These are phyloP conservation scores for Dendroctonus valens DNA, from an alignment of 1,140 invertebrate genomes.

Conservation along the genomic window DNA sequence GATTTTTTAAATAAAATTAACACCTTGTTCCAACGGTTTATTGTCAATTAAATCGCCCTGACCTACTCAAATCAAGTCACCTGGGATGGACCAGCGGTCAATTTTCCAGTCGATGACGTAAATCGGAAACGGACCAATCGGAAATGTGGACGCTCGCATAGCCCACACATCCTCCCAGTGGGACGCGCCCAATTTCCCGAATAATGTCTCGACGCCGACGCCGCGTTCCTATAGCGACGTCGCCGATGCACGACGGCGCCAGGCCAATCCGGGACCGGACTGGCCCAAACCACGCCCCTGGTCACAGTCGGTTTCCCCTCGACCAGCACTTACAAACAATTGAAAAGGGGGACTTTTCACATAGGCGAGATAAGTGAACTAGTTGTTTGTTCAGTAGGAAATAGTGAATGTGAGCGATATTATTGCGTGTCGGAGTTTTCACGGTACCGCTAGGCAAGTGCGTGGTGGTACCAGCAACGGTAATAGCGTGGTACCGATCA, in stretches of 20 bases:
- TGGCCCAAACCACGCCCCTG: conserved; percentile 8
- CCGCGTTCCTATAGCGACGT: conserved; percentile 12
- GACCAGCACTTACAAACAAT: conserved; percentile 6
- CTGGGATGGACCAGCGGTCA: no score
- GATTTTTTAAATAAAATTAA: no score
- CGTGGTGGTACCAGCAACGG: conserved; percentile 4
- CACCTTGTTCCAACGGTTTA: no score
- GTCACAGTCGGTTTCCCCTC: conserved; percentile 12
- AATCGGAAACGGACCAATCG: no score
- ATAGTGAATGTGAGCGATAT: conserved; percentile 7
- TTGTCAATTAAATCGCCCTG: no score
- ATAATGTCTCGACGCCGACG: conserved; percentile 13
- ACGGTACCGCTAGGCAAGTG: not conserved
- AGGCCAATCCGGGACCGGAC: conserved; percentile 16
- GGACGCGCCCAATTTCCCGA: not conserved
- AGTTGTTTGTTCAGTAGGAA: conserved; percentile 12
- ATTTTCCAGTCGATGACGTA: not conserved
- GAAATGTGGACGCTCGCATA: not conserved
- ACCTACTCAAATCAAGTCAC: no score
- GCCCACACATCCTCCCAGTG: conserved; percentile 8
- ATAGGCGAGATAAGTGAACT: conserved; percentile 7
- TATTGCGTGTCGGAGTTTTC: conserved; percentile 1
- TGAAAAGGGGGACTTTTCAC: conserved; percentile 24
- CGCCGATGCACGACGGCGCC: conserved; percentile 6
- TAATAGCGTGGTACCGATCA: not conserved